Evolutionary conservation across 2,113 vertebrate genomes (phyloP), one percentile per base, ranked within the genome.

Genomic region (Penelope pileata): DNA sequence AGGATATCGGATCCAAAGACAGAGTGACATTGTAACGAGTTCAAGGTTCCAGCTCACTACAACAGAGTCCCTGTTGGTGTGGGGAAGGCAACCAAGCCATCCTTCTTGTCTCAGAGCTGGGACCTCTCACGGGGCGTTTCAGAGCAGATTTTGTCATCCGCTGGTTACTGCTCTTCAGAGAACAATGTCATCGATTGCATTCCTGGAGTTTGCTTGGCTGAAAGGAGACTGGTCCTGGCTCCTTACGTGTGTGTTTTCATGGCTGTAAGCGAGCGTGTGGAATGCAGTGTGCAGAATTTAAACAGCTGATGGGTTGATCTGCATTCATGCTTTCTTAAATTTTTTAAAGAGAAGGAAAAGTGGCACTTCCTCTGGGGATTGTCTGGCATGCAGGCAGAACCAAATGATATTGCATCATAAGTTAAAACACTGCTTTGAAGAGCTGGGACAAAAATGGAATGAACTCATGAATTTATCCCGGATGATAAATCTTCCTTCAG

Each of bases 1-100:
- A 79, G 91, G 84, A 92, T 88, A 83, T 36, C 6, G 2, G 34
- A 64, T 95, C 60, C 89, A 40, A 78, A 96, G 93, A 96, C 95
- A 96, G 86, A 95, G 83, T 95, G 93, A 95, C 84, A 93, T 86
- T 95, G 88, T 94, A 94, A 94, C n/a, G 93, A 91, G 84, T 82
- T 96, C 86, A 82, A 84, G 96, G 90, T 88, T 93, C 89, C 6
- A 21, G 59, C 73, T 87, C 78, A 34, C 47, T 16, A 95, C 87
- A 96, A 92, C 24, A 0, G 73, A 88, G 69, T 78, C 91, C 85
- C 91, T 95, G 87, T 91, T 91, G 94, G 51, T 1, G 10, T 38
- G 38, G 59, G 67, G 67, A 75, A 75, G 74, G 76, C 81, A 83
- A 36, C 32, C 1, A 12, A 81, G 26, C 75, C 75, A 76, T 92